A percentile compares a stretch with the other conserved stretches of the same genome.
phyloP scores from a whole-genome alignment of 2,797 vertebrate species.

The Thaleichthys pacificus region DNA sequence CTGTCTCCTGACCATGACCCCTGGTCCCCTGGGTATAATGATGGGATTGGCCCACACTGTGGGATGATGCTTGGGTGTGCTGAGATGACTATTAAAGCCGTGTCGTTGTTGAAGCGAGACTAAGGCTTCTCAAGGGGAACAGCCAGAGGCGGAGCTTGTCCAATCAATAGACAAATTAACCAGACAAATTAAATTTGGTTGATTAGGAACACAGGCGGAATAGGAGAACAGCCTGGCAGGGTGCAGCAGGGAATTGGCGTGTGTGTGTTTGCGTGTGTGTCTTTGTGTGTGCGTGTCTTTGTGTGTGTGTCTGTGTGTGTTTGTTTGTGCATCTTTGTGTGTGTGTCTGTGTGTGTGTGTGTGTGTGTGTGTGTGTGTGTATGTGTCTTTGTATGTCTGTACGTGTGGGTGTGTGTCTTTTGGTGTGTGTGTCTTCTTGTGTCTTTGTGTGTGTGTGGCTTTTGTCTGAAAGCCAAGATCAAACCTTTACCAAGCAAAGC shows the following conservation, averaged over 20 bases:
- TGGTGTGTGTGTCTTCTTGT: not conserved
- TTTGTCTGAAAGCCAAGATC: too few species aligned
- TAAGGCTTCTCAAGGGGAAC: not conserved
- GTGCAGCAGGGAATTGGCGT: slow-evolving; percentile 16
- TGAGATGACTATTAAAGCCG: slow-evolving; percentile 4
- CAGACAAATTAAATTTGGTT: slow-evolving; percentile 52
- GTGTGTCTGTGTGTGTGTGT: too few species aligned
- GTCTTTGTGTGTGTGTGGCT: not conserved
- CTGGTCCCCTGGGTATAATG: not conserved
- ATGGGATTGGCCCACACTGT: not conserved
- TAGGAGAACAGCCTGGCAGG: slow-evolving; percentile 32
- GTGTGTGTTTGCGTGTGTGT: not conserved
- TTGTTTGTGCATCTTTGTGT: not conserved
- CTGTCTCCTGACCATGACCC: not conserved
- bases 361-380: too few species aligned
- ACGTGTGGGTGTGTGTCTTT: not conserved
- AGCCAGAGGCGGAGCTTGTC: slow-evolving; percentile 29
- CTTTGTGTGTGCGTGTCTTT: not conserved
- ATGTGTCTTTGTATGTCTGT: not conserved
- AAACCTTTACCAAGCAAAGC: too few species aligned
- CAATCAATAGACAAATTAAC: slow-evolving; percentile 57
- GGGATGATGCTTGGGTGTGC: not conserved
- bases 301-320: not conserved
- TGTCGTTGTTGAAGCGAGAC: slow-evolving; percentile 2
- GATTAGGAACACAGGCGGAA: slow-evolving; percentile 41